Base-by-base conservation (phyloP, 2,113 vertebrate species). In the Baryphthengus martii region DNA sequence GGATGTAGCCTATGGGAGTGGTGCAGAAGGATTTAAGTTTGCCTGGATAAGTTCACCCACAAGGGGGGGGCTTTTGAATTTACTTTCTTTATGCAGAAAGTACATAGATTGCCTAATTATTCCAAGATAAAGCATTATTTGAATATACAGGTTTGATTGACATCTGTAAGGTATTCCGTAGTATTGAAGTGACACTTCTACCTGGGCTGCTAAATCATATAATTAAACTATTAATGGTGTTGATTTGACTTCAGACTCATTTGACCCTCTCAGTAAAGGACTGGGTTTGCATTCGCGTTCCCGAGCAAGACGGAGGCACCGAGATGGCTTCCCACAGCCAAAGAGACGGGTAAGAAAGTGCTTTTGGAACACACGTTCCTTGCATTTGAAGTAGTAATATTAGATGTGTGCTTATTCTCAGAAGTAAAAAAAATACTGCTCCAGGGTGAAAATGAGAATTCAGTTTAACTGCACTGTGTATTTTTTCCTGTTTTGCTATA, bases 261-360 rank as follows among this genome's bases (percentile, higher is more conserved):
- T 98, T 98, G 98, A 98, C 88, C 98, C 98, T 82, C 94, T 98
- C 94, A 98, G 94, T 94, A 98, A 98, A 97, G 98, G 97, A 85
- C 96, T 97, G 67, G 97, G 96, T 95, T 96, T 98, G 19, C 98
- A 95, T 58, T 85, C 97, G 29, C 98, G 98, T 52, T 98, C 97
- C 21, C 97, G 96, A 98, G 95, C 97, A 20, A 98, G 98, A 55
- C 97, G 98, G 96, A 99, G 98, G 95, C 98, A 98, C 72, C 96
- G 98, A 95, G 99, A 99, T 11, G 98, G 98, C 77, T 99, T 98
- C 65, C 98, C 98, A 2, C 97, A 98, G 85, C 98, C 99, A 10
- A 99, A 99, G 61, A 96, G 98, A 97, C 95, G 97, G 98, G 99
- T 99, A 98, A 99, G 98, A 91, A 96, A 80, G 6, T 17, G 3